Conservation (phyloP, 2,888 invertebrate species). For the Clitarchus hookeri region DNA sequence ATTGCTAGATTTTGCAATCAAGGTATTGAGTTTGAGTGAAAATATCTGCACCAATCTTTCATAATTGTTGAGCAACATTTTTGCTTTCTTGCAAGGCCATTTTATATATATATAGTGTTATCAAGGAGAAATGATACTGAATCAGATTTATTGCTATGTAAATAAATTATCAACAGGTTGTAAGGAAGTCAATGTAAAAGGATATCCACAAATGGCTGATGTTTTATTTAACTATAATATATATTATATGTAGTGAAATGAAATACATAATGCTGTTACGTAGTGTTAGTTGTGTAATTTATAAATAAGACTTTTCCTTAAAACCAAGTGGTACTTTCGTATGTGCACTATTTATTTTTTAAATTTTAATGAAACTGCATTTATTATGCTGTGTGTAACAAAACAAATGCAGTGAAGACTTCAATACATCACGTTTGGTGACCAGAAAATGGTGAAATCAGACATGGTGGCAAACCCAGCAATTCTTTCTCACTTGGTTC, state of each 20-base stretch:
- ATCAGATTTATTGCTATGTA: slow-evolving; percentile 37
- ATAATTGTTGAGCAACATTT: slow-evolving; percentile 33
- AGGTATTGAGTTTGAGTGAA: background rate
- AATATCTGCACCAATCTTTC: slow-evolving; percentile 24
- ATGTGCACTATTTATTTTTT: slow-evolving; percentile 43
- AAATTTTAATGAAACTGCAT: slow-evolving; percentile 40
- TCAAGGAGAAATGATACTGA: slow-evolving; percentile 32
- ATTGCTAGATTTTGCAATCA: slow-evolving; percentile 21
- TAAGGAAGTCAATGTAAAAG: slow-evolving; percentile 39
- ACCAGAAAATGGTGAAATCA: background rate
- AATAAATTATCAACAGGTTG: slow-evolving; percentile 34
- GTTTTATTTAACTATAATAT: slow-evolving; percentile 41
- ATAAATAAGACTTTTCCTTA: slow-evolving; percentile 38
- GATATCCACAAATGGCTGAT: slow-evolving; percentile 40
- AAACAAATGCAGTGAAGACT: slow-evolving; percentile 25
- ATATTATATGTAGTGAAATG: slow-evolving; percentile 38
- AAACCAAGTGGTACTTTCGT: slow-evolving; percentile 39
- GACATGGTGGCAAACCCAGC: background rate
- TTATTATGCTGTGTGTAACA: slow-evolving; percentile 36
- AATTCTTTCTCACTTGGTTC: slow-evolving; percentile 35
- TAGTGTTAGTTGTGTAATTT: slow-evolving; percentile 42
- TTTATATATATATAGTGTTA: slow-evolving; percentile 40
- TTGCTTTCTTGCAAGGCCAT: slow-evolving; percentile 35
- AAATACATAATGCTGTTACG: slow-evolving; percentile 41
- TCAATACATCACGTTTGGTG: slow-evolving; percentile 21